Evolutionary conservation across 2,797 vertebrate genomes (phyloP).

Genomic region (Ispidina picta): DNA sequence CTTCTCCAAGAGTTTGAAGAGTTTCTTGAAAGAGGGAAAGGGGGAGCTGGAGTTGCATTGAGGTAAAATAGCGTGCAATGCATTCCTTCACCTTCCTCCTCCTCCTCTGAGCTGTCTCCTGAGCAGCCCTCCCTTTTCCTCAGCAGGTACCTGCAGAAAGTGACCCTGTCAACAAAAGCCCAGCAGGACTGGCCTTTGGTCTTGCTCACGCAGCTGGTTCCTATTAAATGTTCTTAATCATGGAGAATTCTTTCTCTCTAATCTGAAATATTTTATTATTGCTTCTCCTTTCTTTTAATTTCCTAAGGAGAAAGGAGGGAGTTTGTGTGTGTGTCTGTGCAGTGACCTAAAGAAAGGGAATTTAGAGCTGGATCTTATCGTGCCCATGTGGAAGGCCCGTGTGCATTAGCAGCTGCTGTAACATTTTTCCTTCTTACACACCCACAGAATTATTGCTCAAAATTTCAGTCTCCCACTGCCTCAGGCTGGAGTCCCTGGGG

Average conservation of each 20-base stretch:
- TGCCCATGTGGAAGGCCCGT: neutral
- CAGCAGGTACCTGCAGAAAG: conserved; percentile 60
- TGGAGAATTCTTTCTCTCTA: conserved; percentile 72
- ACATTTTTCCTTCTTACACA: neutral
- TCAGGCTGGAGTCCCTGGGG: neutral
- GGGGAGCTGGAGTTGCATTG: neutral
- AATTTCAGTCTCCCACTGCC: neutral
- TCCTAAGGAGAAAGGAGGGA: conserved; percentile 55
- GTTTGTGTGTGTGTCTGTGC: neutral
- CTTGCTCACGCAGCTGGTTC: conserved; percentile 72
- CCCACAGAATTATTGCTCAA: neutral
- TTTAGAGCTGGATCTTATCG: neutral
- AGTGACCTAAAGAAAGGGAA: conserved; percentile 39
- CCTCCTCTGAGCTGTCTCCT: neutral
- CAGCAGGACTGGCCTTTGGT: conserved; percentile 57
- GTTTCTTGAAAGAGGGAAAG: conserved; percentile 60
- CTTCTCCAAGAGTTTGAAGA: conserved; percentile 61
- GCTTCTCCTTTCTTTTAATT: conserved; percentile 64
- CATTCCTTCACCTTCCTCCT: conserved; percentile 17
- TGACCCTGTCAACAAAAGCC: conserved; percentile 48
- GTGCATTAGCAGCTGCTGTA: neutral
- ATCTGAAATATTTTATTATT: conserved; percentile 75
- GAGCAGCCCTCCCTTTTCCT: conserved; percentile 47
- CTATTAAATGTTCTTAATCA: conserved; percentile 72
- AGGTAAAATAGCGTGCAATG: neutral